Percentiles rank a stretch among this genome's conserved stretches.
Conservation (phyloP, 1,140 invertebrate species). For the Aradophagus sp. region DNA sequence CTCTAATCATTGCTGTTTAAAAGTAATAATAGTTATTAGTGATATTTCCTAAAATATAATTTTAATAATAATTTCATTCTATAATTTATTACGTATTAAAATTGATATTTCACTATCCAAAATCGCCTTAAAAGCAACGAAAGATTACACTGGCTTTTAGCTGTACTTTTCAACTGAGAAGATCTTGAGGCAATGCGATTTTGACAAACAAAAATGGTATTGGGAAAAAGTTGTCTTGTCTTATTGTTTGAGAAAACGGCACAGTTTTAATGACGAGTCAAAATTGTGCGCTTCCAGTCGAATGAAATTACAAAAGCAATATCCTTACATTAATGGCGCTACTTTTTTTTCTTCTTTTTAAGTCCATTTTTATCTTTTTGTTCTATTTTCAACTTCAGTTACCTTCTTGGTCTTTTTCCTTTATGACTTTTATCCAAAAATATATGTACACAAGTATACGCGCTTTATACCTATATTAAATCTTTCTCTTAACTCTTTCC, state of each 20-base stretch:
- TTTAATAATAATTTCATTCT: too few relatives aligned
- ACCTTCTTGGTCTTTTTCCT: conserved; percentile 32
- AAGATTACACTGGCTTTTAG: too few relatives aligned
- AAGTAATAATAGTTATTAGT: too few relatives aligned
- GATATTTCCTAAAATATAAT: too few relatives aligned
- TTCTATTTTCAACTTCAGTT: conserved; percentile 18
- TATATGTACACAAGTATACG: conserved; percentile 70
- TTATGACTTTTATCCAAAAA: conserved; percentile 68
- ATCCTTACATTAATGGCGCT: conserved; percentile 34
- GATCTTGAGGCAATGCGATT: conserved; percentile 37
- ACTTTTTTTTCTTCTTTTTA: conserved; percentile 16
- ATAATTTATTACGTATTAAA: too few relatives aligned
- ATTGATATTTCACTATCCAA: too few relatives aligned
- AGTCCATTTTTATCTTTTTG: background rate
- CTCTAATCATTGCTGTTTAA: too few relatives aligned
- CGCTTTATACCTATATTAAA: conserved; percentile 65
- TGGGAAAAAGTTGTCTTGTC: conserved; percentile 13
- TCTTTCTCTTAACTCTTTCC: conserved; percentile 39
- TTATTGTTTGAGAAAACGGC: conserved; percentile 16
- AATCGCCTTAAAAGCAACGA: too few relatives aligned
- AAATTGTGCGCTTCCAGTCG: conserved; percentile 34
- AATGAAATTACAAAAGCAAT: conserved; percentile 46
- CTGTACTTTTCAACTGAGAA: too few relatives aligned
- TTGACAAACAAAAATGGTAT: conserved; percentile 23
- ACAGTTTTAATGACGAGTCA: conserved; percentile 25